phyloP scores from a whole-genome alignment of 2,797 vertebrate genomes.

The Pyrocephalus nanus region DNA sequence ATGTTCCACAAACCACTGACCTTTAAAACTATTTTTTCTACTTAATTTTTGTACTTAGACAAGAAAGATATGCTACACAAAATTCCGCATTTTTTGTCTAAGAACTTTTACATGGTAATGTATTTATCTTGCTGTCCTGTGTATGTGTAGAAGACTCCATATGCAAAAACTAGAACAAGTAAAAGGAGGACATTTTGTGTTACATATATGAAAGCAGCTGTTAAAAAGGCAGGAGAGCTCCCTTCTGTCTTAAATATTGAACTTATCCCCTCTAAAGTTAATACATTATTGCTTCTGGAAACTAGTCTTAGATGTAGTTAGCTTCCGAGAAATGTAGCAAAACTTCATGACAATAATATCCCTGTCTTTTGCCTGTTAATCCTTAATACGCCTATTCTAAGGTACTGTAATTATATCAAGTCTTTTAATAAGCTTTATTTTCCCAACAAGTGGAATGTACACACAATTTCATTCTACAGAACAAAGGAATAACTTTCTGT shows the following conservation, averaged over 20 bases:
- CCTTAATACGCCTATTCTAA: conserved; percentile 34
- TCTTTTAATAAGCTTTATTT: conserved; percentile 52
- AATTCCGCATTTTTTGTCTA: not conserved
- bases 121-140: not conserved
- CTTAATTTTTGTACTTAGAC: not conserved
- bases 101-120: not conserved
- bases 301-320: not conserved
- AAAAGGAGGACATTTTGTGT: not conserved
- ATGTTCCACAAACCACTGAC: conserved; percentile 15
- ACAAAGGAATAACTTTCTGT: conserved; percentile 53
- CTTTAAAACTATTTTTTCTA: not conserved
- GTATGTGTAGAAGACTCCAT: not conserved
- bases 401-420: conserved; percentile 49
- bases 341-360: conserved; percentile 37
- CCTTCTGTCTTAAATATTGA: not conserved
- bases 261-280: not conserved
- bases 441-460: conserved; percentile 19
- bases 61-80: not conserved
- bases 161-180: not conserved
- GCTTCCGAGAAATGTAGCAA: conserved; percentile 4
- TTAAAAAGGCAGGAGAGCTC: not conserved
- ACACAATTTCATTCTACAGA: conserved; percentile 52
- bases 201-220: not conserved
- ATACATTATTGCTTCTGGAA: not conserved
- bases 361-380: conserved; percentile 56